These are phyloP conservation scores for Cordilura impudica DNA, from an alignment of 2,888 invertebrate species.

Conservation along the genomic window DNA sequence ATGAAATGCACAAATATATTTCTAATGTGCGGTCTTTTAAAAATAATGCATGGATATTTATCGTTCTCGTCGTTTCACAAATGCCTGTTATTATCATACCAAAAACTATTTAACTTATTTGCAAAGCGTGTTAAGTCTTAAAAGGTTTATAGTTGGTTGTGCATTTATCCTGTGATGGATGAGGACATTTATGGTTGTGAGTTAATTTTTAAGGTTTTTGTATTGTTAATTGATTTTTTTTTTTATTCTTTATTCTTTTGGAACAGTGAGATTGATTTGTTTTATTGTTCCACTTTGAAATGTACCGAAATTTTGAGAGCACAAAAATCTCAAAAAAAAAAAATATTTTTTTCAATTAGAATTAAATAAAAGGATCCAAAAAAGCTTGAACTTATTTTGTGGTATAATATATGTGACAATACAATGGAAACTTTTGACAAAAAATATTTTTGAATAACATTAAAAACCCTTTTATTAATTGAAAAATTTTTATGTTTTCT, in stretches of 20 bases:
- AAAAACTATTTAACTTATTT: constrained; percentile 1
- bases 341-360: too few species aligned
- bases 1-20: not conserved
- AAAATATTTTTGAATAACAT: too few species aligned
- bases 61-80: not conserved
- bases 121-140: constrained; percentile 16
- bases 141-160: constrained; percentile 8
- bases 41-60: not conserved
- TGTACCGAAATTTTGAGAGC: constrained; percentile 5
- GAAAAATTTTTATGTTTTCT: too few species aligned
- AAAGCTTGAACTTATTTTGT: too few species aligned
- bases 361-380: too few species aligned
- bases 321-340: too few species aligned
- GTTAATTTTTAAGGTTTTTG: not conserved
- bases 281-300: constrained; percentile 22
- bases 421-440: too few species aligned
- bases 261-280: constrained; percentile 27
- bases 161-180: constrained; percentile 40
- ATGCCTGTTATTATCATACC: not conserved
- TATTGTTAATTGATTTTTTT: constrained; percentile 36
- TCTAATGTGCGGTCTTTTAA: constrained; percentile 11
- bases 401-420: too few species aligned
- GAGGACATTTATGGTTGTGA: constrained; percentile 35
- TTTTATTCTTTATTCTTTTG: not conserved
- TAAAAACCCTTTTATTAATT: too few species aligned